Evolutionary conservation across 2,797 vertebrate genomes (phyloP).

Genomic region (Poecile montanus): DNA sequence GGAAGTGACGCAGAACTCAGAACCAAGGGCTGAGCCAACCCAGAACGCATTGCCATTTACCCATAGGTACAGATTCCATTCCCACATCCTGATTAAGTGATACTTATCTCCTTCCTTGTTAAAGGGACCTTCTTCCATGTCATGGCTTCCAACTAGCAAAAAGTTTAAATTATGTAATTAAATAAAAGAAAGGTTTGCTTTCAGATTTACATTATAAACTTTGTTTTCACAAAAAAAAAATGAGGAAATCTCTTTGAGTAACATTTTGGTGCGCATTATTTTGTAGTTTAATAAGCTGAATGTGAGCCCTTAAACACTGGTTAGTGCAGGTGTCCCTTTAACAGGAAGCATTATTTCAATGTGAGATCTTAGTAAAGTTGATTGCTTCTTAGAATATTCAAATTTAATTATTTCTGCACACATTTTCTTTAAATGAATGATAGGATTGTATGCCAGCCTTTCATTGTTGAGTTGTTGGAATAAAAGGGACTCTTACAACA

Average conservation of each 20-base stretch:
- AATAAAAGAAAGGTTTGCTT: background rate
- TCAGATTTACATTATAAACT: background rate
- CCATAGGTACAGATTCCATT: conserved; percentile 89
- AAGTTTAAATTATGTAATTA: background rate
- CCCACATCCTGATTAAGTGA: conserved; percentile 75
- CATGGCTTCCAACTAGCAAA: background rate
- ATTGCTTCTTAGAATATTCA: conserved; percentile 1
- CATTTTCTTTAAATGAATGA: background rate
- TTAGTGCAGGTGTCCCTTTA: background rate
- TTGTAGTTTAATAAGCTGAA: background rate
- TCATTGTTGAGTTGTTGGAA: background rate
- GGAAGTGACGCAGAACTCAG: conserved; percentile 87
- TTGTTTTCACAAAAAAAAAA: background rate
- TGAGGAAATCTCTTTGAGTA: background rate
- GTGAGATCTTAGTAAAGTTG: conserved; percentile 28
- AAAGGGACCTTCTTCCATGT: conserved; percentile 16
- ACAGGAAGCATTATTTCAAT: conserved; percentile 12
- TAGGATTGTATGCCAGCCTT: background rate
- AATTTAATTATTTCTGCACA: background rate
- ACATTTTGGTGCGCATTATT: background rate
- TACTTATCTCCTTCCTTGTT: conserved; percentile 17
- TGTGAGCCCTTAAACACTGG: background rate
- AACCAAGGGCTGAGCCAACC: conserved; percentile 87
- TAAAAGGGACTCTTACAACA: background rate
- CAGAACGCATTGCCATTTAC: conserved; percentile 92